Evolutionary conservation across 2,888 invertebrate species (phyloP).

Genomic region (Parnassius orleans): DNA sequence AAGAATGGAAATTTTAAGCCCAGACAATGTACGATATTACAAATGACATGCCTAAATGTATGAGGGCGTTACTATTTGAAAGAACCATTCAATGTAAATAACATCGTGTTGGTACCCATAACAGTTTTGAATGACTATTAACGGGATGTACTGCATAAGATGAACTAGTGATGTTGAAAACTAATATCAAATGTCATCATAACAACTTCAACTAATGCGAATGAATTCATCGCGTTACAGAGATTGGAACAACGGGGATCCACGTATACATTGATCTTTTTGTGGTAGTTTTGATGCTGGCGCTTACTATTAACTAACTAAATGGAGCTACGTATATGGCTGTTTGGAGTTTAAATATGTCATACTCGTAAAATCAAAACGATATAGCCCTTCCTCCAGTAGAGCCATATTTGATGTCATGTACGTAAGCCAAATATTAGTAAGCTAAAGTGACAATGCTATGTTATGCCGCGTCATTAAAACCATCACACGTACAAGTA

Average conservation of each 20-base stretch:
- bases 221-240: conserved; percentile 5
- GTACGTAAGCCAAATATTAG: too few species aligned
- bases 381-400: too few species aligned
- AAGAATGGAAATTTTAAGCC: conserved; percentile 1
- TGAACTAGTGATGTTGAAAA: conserved; percentile 5
- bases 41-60: conserved; percentile 8
- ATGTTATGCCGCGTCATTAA: too few species aligned
- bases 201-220: conserved; percentile 3
- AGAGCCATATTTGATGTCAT: too few species aligned
- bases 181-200: conserved; percentile 5
- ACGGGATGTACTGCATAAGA: conserved; percentile 1
- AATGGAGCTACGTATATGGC: too few species aligned
- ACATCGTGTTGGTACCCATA: conserved; percentile 5
- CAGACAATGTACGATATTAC: neutral
- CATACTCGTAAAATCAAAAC: too few species aligned
- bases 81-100: conserved; percentile 15
- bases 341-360: too few species aligned
- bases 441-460: too few species aligned
- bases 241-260: neutral
- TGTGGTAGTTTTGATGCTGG: neutral
- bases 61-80: neutral
- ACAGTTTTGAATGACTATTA: conserved; percentile 4
- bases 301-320: too few species aligned
- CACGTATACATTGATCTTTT: neutral
- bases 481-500: too few species aligned